phyloP scores from a whole-genome alignment of 2,113 vertebrate species.

The Corapipo altera region DNA sequence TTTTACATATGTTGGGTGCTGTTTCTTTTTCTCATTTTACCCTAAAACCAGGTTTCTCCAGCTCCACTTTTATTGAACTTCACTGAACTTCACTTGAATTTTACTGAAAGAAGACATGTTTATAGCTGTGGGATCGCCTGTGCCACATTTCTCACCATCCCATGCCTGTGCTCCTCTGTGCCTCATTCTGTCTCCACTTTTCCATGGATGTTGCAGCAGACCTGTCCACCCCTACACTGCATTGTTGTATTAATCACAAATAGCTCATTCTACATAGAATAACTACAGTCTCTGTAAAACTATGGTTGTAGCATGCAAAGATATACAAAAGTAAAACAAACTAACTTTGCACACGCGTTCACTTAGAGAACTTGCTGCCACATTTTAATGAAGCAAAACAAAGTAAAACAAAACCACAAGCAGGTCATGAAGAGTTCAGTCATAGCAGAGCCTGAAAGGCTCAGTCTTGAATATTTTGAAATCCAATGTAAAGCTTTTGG shows the following conservation, averaged over 20 bases:
- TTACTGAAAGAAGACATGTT: neutral
- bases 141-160: neutral
- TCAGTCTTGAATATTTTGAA: neutral
- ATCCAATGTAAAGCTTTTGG: neutral
- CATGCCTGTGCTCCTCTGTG: neutral
- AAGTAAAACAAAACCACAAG: neutral
- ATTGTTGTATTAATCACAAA: neutral
- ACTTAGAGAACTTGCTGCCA: neutral
- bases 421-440: neutral
- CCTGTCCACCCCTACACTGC: neutral
- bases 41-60: neutral
- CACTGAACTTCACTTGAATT: neutral
- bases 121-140: neutral
- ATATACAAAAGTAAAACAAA: neutral
- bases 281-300: neutral
- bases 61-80: neutral
- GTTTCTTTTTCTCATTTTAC: neutral
- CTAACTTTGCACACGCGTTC: fast-evolving
- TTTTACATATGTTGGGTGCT: neutral
- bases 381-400: neutral
- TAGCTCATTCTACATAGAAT: neutral
- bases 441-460: neutral
- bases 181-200: neutral
- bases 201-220: fast-evolving
- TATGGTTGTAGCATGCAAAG: neutral